Base-by-base conservation (phyloP, 2,888 invertebrate genomes). In the Brachynemurus nebulosus region DNA sequence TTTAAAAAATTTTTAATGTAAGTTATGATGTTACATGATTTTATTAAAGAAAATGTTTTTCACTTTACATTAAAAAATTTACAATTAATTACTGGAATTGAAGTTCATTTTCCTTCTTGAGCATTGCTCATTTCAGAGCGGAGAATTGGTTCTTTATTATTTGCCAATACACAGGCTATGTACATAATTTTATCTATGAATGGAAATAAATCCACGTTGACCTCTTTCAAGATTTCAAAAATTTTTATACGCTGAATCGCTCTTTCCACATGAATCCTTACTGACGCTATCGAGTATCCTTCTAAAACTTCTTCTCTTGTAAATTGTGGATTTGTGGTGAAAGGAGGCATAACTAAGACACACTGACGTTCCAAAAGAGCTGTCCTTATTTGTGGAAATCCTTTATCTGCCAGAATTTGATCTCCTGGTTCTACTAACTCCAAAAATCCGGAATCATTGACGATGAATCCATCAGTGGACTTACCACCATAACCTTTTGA, bases 401-500 rank as follows among this genome's bases (percentile, higher is more conserved):
- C 46, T 47, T 50, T 51, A 46, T 51, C 51, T 7, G 51, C 47
- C 30, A 51, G 25, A 27, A 48, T 42, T 38, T 44, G 40, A 45
- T 51, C 51, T 17, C 45, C 48, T 11, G 49, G 45, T 43, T 54
- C 52, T 2, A 55, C 16, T 18, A 54, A 45, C 6, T 53, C 43
- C 5, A 54, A n/a, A 47, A 57, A 54, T 7, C 52, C 52, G 14
- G 46, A 47, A 45, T 52, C 51, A 41, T 53, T 52, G 3, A 42
- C 43, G 23, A 56, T 54, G 33, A 44, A 54, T 36, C 49, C 40
- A 42, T 55, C 52, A 11, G 49, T 51, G 3, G 50, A 33, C 33
- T 48, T 14, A 14, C 52, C 53, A 7, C 53, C 53, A 40, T 52
- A 54, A 4, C 49, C 49, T 44, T 54, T 52, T 8, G 53, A 55